Percentiles rank a stretch among this genome's conserved stretches.
phyloP scores from a whole-genome alignment of 2,797 vertebrate genomes.

The Lagodon rhomboides region DNA sequence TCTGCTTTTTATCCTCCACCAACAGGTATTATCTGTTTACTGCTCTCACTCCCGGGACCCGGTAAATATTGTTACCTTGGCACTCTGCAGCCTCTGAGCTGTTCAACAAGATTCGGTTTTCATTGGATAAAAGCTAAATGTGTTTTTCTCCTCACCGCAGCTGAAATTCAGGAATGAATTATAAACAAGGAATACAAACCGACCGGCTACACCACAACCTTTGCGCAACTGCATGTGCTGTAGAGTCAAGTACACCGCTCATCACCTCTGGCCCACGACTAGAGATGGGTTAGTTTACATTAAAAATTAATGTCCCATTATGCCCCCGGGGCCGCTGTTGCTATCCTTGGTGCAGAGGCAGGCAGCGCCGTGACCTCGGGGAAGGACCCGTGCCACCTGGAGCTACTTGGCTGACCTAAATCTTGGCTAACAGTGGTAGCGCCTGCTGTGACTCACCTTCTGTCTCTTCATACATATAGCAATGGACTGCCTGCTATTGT shows the following conservation, averaged over 20 bases:
- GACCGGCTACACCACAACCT: constrained; percentile 31
- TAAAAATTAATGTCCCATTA: constrained; percentile 82
- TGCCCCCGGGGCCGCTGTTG: constrained; percentile 66
- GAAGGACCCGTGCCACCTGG: constrained; percentile 80
- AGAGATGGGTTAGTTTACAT: constrained; percentile 83
- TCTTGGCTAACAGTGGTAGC: constrained; percentile 71
- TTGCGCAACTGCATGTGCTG: constrained; percentile 16
- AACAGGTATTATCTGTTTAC: constrained; percentile 63
- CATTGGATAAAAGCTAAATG: constrained; percentile 58
- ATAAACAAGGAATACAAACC: constrained; percentile 48
- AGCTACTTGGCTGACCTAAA: constrained; percentile 84
- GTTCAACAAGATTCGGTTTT: constrained; percentile 46
- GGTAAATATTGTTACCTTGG: constrained; percentile 59
- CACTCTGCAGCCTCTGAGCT: constrained; percentile 44
- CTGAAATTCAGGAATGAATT: constrained; percentile 56
- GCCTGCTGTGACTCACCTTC: constrained; percentile 81
- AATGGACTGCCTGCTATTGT: constrained; percentile 47
- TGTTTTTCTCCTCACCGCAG: constrained; percentile 44
- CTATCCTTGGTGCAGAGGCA: constrained; percentile 84
- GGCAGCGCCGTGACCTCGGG: constrained; percentile 68
- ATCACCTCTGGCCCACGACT: constrained; percentile 75
- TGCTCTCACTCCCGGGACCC: constrained; percentile 55
- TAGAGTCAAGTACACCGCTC: constrained; percentile 63
- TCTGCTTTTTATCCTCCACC: constrained; percentile 44
- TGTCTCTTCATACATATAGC: constrained; percentile 74